phyloP scores from a whole-genome alignment of 1,140 invertebrate species.

The Neotoxoptera formosana region DNA sequence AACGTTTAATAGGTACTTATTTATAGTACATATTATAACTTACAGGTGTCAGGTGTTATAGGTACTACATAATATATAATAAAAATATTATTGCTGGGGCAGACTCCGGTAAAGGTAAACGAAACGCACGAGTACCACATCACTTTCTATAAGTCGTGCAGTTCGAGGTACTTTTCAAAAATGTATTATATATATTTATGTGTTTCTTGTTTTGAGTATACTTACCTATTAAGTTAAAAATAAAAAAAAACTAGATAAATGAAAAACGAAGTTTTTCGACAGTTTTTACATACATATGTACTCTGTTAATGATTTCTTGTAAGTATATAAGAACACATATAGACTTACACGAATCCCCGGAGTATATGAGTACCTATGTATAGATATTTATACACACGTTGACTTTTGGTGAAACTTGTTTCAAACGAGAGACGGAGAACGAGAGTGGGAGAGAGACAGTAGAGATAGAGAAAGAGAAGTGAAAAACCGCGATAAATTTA shows the following conservation, averaged over 20 bases:
- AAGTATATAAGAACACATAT: constrained; percentile 16
- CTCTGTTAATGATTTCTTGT: neutral
- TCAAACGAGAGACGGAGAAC: too few species aligned
- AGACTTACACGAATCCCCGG: neutral
- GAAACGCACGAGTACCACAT: neutral
- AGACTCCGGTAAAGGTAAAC: neutral
- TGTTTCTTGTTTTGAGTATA: neutral
- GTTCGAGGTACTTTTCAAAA: neutral
- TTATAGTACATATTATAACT: neutral
- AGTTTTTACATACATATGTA: neutral
- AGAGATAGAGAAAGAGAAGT: neutral
- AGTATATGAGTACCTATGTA: neutral
- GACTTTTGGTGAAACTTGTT: constrained; percentile 35
- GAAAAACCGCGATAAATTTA: constrained; percentile 3
- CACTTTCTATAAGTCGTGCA: neutral
- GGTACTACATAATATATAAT: neutral
- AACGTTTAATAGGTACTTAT: neutral
- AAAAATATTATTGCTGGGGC: neutral
- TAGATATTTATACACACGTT: neutral
- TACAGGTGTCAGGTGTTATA: neutral
- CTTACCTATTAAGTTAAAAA: neutral
- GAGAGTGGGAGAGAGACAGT: neutral
- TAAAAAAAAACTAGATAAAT: neutral
- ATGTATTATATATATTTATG: constrained; percentile 3
- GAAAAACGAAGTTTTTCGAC: neutral